Evolutionary conservation across 2,888 invertebrate species (phyloP), one percentile per base, ranked within the genome.

Genomic region (Zhengitettix transpicula): DNA sequence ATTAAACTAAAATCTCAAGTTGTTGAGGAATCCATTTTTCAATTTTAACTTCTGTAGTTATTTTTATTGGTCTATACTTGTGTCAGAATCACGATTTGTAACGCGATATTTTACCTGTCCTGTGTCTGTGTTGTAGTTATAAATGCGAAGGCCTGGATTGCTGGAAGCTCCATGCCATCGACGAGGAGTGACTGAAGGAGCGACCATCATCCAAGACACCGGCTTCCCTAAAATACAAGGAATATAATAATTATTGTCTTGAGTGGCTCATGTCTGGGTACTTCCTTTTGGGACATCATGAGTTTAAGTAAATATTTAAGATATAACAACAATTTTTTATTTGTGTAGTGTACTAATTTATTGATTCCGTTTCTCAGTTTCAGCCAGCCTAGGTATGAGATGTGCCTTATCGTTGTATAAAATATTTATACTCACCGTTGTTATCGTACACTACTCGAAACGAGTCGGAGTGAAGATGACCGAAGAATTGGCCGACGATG

Each of bases 401-500:
- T n/a, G n/a, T n/a, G n/a, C n/a, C n/a, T n/a, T n/a, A n/a, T n/a
- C n/a, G n/a, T n/a, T n/a, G n/a, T n/a, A n/a, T 28, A 5, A 28
- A 7, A 28, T 28, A 28, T 28, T 28, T 28, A 28, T 5, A 67
- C 77, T 74, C 74, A 89, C 90, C 89, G 70, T 77, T 77, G 64
- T 82, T 81, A 70, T 85, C 87, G 74, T 90, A 89, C 68, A 92
- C 84, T 63, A 91, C 81, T 52, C 93, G 78, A 73, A 94, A 94
- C 0, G 91, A 89, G 71, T 94, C 94, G 56, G 91, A 90, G 73
- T 94, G 94, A 64, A 90, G 80, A 71, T 94, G 93, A 9, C 93
- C 94, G 69, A 91, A 94, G 77, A 94, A 91, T 74, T 94, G 93
- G 28, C 91, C 91, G 41, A 87, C 85, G 67, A 94, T 93, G 67